Evolutionary conservation across 2,113 vertebrate species (phyloP).

Genomic region (Peromyscus californicus): DNA sequence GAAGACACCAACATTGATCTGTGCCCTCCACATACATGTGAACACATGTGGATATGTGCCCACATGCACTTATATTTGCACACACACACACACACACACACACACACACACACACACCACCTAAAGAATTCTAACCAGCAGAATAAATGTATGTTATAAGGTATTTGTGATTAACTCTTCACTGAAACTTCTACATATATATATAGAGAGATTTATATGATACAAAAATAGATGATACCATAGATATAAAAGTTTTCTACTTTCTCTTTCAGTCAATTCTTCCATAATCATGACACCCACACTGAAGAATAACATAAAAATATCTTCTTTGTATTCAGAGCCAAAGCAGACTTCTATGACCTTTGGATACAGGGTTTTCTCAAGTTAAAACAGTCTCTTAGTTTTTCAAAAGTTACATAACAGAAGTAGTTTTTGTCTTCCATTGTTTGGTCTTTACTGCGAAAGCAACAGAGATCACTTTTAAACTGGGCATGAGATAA

Average conservation of each 20-base stretch:
- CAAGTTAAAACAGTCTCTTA: constrained; percentile 3
- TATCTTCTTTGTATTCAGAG: not conserved
- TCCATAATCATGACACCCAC: not conserved
- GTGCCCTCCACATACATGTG: not conserved
- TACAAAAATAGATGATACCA: constrained; percentile 17
- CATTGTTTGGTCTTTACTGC: constrained; percentile 36
- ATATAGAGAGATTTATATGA: not conserved
- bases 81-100: too few relatives aligned
- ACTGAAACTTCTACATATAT: not conserved
- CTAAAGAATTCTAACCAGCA: constrained; percentile 56
- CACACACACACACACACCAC: not conserved
- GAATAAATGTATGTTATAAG: not conserved
- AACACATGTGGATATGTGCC: not conserved
- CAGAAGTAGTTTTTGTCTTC: constrained; percentile 40
- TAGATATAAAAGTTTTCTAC: constrained; percentile 34
- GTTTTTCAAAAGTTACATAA: constrained; percentile 50
- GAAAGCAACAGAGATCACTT: constrained; percentile 68
- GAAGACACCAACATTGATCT: not conserved
- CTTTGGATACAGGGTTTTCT: not conserved
- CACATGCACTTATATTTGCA: too few relatives aligned
- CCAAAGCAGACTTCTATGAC: not conserved
- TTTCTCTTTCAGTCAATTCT: not conserved
- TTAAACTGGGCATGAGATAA: constrained; percentile 69
- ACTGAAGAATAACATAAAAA: not conserved
- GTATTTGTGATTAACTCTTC: constrained; percentile 43